Conservation (phyloP, 23 tunicate species). For the Pegea sp. region DNA sequence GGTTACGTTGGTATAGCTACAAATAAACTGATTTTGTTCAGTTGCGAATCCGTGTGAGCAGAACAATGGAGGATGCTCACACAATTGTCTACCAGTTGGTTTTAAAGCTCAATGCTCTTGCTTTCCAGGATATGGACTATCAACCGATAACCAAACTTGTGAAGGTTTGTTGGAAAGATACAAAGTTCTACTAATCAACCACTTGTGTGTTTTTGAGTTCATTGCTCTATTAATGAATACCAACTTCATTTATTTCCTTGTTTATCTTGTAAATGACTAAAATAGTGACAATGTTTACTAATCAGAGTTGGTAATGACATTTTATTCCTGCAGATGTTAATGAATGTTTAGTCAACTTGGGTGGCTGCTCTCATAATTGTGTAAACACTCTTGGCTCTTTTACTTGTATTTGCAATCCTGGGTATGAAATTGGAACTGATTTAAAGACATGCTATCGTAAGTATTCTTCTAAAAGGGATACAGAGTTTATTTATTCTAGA, state of each 20-base stretch:
- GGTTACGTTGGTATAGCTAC: neutral
- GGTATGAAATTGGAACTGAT: slow-evolving; percentile 79
- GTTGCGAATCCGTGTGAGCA: slow-evolving; percentile 85
- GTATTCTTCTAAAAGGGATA: too few relatives aligned
- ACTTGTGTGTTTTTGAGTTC: neutral
- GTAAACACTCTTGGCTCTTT: slow-evolving; percentile 73
- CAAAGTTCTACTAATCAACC: too few relatives aligned
- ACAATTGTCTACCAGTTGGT: slow-evolving; percentile 78
- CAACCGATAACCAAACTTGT: slow-evolving; percentile 29
- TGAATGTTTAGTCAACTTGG: slow-evolving; percentile 55
- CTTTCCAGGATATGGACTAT: slow-evolving; percentile 55
- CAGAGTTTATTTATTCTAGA: too few relatives aligned
- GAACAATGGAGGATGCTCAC: slow-evolving; percentile 86
- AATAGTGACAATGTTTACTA: too few relatives aligned
- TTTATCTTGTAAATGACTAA: too few relatives aligned
- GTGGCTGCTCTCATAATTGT: slow-evolving; percentile 83
- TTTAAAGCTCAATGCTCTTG: slow-evolving; percentile 74
- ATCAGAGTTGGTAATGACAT: too few relatives aligned
- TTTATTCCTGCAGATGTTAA: slow-evolving; percentile 25
- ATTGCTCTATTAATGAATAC: slow-evolving; percentile 1
- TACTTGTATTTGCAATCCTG: slow-evolving; percentile 61
- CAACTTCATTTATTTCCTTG: neutral
- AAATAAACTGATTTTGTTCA: slow-evolving; percentile 2
- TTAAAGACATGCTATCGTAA: slow-evolving; percentile 61
- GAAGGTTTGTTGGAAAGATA: slow-evolving; percentile 14